Percentiles rank a stretch among this genome's conserved stretches.
phyloP scores from a whole-genome alignment of 1,140 invertebrate species.

The Lordiphosa stackelbergi region DNA sequence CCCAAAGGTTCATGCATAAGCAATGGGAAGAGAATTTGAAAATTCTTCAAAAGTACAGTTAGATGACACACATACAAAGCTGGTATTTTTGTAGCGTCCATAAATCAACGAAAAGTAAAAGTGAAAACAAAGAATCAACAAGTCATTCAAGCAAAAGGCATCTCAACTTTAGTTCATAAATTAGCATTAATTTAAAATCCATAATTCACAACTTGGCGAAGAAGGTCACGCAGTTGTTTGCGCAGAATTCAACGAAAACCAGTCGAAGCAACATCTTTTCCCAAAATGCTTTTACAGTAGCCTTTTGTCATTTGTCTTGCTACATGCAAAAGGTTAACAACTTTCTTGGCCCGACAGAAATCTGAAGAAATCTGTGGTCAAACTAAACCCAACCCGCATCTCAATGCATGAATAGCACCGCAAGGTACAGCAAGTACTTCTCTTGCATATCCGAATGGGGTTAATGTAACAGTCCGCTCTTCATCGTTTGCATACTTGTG shows the following conservation, averaged over 20 bases:
- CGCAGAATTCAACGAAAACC: slow-evolving; percentile 1
- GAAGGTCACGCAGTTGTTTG: slow-evolving; percentile 27
- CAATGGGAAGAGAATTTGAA: slow-evolving; percentile 24
- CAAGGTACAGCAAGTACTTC: slow-evolving; percentile 15
- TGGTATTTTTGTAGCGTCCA: slow-evolving; percentile 18
- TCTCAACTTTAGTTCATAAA: slow-evolving; percentile 20
- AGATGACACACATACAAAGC: slow-evolving; percentile 30
- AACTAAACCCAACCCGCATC: slow-evolving; percentile 21
- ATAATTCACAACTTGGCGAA: slow-evolving; percentile 26
- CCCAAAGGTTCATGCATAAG: slow-evolving; percentile 36
- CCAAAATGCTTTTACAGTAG: slow-evolving; percentile 30
- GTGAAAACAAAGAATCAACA: slow-evolving; percentile 36
- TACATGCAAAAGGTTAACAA: slow-evolving; percentile 46
- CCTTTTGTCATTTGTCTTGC: slow-evolving; percentile 50
- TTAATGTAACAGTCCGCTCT: slow-evolving; percentile 43
- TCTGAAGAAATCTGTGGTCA: slow-evolving; percentile 20
- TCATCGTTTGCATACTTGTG: slow-evolving; percentile 44
- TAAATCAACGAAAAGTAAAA: slow-evolving; percentile 53
- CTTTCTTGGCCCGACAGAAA: slow-evolving; percentile 40
- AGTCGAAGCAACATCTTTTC: slow-evolving; percentile 4
- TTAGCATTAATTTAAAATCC: slow-evolving; percentile 35
- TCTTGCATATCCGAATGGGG: slow-evolving; percentile 28
- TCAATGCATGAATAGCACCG: slow-evolving; percentile 34
- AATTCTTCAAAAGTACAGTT: slow-evolving; percentile 42
- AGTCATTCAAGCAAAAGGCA: slow-evolving; percentile 23